Conservation (phyloP, 2,797 vertebrate species). For the Betta splendens region DNA sequence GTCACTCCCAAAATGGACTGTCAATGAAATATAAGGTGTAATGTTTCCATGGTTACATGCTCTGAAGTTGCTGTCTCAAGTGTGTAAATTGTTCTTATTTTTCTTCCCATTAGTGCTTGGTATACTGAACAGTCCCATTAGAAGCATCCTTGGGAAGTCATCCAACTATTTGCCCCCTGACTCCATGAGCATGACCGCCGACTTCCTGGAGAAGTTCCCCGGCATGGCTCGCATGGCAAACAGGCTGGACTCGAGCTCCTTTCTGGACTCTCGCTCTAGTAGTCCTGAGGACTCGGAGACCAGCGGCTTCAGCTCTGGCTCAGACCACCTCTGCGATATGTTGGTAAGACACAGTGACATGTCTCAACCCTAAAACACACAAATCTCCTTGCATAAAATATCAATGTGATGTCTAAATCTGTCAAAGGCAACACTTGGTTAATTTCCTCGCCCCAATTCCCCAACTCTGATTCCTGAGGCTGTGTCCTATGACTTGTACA, state of each 20-base stretch:
- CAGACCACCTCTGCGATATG: conserved; percentile 93
- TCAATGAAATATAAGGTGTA: not conserved
- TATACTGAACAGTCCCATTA: conserved; percentile 89
- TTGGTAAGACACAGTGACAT: conserved; percentile 69
- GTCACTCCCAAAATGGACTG: not conserved
- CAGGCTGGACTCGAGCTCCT: conserved; percentile 88
- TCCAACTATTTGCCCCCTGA: conserved; percentile 86
- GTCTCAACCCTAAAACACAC: no score
- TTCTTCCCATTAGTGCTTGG: conserved; percentile 82
- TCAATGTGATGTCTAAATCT: no score
- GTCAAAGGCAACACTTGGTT: no score
- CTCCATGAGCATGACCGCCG: conserved; percentile 87
- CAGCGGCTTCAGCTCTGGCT: conserved; percentile 98
- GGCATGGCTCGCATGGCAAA: conserved; percentile 84
- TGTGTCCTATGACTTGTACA: no score
- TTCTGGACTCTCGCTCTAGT: conserved; percentile 95
- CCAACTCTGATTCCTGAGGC: no score
- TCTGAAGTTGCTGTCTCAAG: not conserved
- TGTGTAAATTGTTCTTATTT: conserved; percentile 18
- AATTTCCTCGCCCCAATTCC: no score
- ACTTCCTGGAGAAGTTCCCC: conserved; percentile 92
- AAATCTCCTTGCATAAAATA: no score
- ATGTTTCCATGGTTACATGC: not conserved
- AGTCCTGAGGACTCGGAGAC: conserved; percentile 98
- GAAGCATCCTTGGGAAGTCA: conserved; percentile 85